Evolutionary conservation across 2,888 invertebrate species (phyloP).

Genomic region (Pandemis cinnamomeana): DNA sequence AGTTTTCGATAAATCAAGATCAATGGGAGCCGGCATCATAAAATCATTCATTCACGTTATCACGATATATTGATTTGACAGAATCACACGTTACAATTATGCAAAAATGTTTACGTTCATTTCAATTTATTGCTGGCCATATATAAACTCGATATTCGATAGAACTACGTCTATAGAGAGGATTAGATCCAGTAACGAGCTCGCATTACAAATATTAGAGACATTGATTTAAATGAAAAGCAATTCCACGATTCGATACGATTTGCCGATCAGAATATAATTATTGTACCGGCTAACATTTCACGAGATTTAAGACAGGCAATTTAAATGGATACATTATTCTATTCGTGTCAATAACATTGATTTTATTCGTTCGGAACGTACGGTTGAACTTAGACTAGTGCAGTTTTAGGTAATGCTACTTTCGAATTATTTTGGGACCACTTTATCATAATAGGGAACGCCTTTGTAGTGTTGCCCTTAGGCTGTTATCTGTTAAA

Average conservation of each 20-base stretch:
- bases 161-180: slow-evolving; percentile 38
- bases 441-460: slow-evolving; percentile 29
- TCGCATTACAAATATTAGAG: slow-evolving; percentile 47
- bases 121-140: slow-evolving; percentile 32
- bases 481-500: slow-evolving; percentile 29
- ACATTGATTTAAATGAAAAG: slow-evolving; percentile 45
- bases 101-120: slow-evolving; percentile 35
- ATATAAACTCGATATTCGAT: slow-evolving; percentile 33
- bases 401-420: slow-evolving; percentile 33
- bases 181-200: slow-evolving; percentile 43
- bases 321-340: slow-evolving; percentile 41
- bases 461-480: slow-evolving; percentile 21
- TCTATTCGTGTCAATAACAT: slow-evolving; percentile 40
- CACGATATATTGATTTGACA: slow-evolving; percentile 36
- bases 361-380: slow-evolving; percentile 34
- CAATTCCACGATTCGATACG: slow-evolving; percentile 44
- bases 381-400: slow-evolving; percentile 33
- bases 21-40: slow-evolving; percentile 34
- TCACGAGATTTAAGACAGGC: slow-evolving; percentile 43
- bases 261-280: slow-evolving; percentile 43
- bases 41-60: slow-evolving; percentile 32
- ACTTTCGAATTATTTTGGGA: slow-evolving; percentile 25
- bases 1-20: slow-evolving; percentile 14
- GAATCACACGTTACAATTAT: slow-evolving; percentile 41
- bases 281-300: slow-evolving; percentile 42